A percentile compares a stretch with the other conserved stretches of the same genome.
Conservation (phyloP, 2,797 vertebrate species). For the Bradypus variegatus region DNA sequence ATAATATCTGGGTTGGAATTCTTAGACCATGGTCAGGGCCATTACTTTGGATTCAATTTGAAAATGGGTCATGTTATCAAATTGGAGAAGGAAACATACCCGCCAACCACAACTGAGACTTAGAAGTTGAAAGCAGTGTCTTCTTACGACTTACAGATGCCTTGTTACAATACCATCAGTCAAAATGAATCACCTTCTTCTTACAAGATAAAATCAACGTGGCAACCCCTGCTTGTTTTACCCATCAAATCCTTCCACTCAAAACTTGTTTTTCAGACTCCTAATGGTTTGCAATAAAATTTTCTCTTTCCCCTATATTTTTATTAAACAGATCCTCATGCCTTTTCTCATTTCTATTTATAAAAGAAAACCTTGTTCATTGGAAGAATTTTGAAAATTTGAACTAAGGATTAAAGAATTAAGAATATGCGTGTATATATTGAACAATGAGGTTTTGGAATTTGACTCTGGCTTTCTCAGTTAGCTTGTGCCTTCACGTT, state of each 20-base stretch:
- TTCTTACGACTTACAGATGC: fast-evolving
- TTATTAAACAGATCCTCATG: background rate
- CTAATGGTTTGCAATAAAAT: background rate
- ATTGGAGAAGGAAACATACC: background rate
- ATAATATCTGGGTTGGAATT: background rate
- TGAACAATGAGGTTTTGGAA: background rate
- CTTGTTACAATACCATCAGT: fast-evolving
- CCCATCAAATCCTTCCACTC: no score
- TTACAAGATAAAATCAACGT: fast-evolving
- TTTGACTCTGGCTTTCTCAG: background rate
- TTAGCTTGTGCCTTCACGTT: fast-evolving
- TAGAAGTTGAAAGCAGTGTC: fast-evolving
- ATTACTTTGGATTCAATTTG: background rate
- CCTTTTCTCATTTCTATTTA: background rate
- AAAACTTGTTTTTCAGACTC: no score
- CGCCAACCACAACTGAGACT: fast-evolving
- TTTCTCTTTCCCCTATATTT: background rate
- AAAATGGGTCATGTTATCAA: background rate
- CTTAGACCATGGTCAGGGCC: background rate
- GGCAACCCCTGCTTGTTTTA: fast-evolving
- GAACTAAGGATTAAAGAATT: background rate
- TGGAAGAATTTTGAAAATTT: background rate
- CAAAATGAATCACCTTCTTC: fast-evolving
- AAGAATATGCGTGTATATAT: background rate
- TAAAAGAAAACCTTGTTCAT: background rate